Evolutionary conservation across 1,140 invertebrate genomes (phyloP).

Genomic region (Drosophila aff.): DNA sequence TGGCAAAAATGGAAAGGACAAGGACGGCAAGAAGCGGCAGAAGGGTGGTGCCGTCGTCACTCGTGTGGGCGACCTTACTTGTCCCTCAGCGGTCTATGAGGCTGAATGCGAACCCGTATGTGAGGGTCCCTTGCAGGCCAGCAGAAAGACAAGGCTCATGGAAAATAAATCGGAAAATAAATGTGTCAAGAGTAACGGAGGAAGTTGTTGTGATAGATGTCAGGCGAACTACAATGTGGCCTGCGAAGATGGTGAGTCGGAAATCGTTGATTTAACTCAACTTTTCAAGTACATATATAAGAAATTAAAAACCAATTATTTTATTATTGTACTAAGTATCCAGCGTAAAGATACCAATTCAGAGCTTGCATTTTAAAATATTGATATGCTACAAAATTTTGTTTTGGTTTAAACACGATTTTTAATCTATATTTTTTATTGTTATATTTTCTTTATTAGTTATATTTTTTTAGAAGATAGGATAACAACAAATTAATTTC

Average conservation of each 20-base stretch:
- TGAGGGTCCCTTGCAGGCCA: neutral
- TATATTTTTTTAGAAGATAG: no score
- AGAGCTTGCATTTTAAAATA: neutral
- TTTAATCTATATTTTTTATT: neutral
- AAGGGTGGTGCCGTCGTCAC: constrained; percentile 31
- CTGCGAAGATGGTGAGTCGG: constrained; percentile 50
- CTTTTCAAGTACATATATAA: neutral
- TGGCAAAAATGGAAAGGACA: neutral
- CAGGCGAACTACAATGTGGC: constrained; percentile 41
- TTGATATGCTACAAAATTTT: no score
- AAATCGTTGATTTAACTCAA: no score
- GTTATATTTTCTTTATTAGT: neutral
- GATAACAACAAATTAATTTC: neutral
- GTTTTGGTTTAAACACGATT: neutral
- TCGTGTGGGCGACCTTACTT: neutral
- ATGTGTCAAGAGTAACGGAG: neutral
- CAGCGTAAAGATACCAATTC: neutral
- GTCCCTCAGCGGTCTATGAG: neutral
- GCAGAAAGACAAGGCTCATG: neutral
- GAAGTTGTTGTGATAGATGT: neutral
- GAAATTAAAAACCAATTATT: neutral
- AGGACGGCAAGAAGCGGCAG: constrained; percentile 36
- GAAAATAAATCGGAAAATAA: no score
- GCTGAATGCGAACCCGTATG: neutral
- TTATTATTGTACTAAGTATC: neutral